Percentiles rank a stretch among this genome's conserved stretches.
Conservation (phyloP, 92 coral and sea anemone genomes). For the Siderastrea siderea region DNA sequence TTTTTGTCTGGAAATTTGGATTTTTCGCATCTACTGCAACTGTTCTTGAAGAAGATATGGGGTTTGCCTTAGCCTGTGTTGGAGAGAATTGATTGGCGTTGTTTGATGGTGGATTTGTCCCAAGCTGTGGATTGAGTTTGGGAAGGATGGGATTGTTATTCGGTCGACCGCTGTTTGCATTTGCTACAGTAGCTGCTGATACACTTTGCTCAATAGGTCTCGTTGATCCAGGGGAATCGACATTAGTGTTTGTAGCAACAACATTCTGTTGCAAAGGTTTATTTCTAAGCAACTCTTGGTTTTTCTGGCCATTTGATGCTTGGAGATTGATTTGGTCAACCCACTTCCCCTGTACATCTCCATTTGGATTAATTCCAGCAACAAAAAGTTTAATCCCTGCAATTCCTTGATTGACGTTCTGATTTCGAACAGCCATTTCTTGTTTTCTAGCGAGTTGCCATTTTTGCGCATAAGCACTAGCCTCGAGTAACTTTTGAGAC, state of each 20-base stretch:
- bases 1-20: not conserved
- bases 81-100: not conserved
- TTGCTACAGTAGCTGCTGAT: not conserved
- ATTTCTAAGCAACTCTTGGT: not conserved
- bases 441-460: slow-evolving; percentile 7
- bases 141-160: not conserved
- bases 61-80: not conserved
- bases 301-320: slow-evolving; percentile 2
- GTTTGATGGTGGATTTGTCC: not conserved
- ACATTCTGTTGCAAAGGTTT: slow-evolving; percentile 1
- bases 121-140: not conserved
- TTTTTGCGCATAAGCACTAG: slow-evolving; percentile 12
- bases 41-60: not conserved
- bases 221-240: not conserved
- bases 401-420: slow-evolving; percentile 5
- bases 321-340: not conserved
- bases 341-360: slow-evolving; percentile 25
- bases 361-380: slow-evolving; percentile 25
- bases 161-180: not conserved
- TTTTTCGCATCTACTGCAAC: not conserved
- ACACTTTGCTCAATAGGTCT: not conserved
- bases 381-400: slow-evolving; percentile 49
- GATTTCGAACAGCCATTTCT: not conserved
- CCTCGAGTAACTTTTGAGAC: slow-evolving; percentile 64
- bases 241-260: not conserved